Evolutionary conservation across 2,113 vertebrate genomes (phyloP), one percentile per base, ranked within the genome.

Genomic region (Phalacrocorax aristotelis): DNA sequence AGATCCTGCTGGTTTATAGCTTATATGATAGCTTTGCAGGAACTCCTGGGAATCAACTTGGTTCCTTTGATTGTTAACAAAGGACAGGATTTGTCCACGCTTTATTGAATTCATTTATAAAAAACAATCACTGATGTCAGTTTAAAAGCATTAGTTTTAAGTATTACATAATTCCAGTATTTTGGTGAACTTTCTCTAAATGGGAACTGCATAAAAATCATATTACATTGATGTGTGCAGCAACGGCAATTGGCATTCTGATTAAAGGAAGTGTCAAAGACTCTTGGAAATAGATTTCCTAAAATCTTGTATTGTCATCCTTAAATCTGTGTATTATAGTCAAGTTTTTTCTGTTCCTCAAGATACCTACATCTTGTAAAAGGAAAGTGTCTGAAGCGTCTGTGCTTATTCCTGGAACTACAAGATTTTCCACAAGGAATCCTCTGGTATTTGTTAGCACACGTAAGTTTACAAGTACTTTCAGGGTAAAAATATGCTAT

Each of bases 371-470:
- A 11, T 97, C 99, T 81, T 82, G 21, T 76, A 99, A 92, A 97
- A 98, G 82, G 86, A 99, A 98, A 97, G 95, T 99, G 70, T 99
- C 99, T 48, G 99, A 99, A 97, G 98, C 99, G 54, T 98, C 98
- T 22, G 95, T 98, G 83, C 90, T 98, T 83, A 95, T 99, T 89
- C 92, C 98, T 89, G 97, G 97, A 55, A 65, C 95, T 57, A 62
- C 97, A 7, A 97, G 97, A 81, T 95, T 93, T 86, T 95, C 97
- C 81, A 86, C 80, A 60, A 94, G 83, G 77, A 98, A 95, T n/a
- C 97, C 98, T 13, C 27, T 94, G 57, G 15, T 52, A 36, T 93
- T 95, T 91, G 27, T 40, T 80, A 96, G 52, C 15, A 90, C 96
- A 4, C 70, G 98, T 98, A 96, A 98, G 98, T 98, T 90, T 83